These are phyloP conservation scores for Bombus cullumanus DNA, from an alignment of 1,140 invertebrate genomes.

Conservation along the genomic window DNA sequence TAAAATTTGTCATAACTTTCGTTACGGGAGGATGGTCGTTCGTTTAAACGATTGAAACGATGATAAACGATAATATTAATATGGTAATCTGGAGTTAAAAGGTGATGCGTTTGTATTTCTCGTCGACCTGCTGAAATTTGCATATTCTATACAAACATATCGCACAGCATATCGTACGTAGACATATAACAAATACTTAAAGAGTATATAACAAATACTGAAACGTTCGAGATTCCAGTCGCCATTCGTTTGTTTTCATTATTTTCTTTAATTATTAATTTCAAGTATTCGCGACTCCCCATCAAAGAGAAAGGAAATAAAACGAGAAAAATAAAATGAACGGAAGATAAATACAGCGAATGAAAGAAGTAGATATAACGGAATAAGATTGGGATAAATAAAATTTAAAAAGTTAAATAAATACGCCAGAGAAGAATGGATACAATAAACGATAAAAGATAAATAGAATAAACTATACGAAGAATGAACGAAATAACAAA, in stretches of 20 bases:
- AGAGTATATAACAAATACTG: too few relatives aligned
- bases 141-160: not conserved
- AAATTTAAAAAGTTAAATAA: not conserved
- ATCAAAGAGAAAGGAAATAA: not conserved
- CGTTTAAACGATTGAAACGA: not conserved
- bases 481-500: not conserved
- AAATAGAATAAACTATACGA: not conserved
- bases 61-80: constrained; percentile 9
- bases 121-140: not conserved
- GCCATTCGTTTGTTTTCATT: not conserved
- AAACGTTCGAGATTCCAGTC: too few relatives aligned
- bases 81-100: not conserved
- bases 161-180: not conserved
- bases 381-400: not conserved
- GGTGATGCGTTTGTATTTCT: not conserved
- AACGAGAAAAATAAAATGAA: not conserved
- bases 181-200: not conserved
- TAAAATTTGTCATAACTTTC: not conserved
- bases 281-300: not conserved
- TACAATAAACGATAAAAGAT: not conserved
- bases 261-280: too few relatives aligned
- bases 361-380: not conserved
- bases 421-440: too few relatives aligned
- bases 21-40: not conserved
- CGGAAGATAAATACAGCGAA: not conserved